Base-by-base conservation (phyloP, 2,113 vertebrate genomes). In the Pteruthius melanotis region DNA sequence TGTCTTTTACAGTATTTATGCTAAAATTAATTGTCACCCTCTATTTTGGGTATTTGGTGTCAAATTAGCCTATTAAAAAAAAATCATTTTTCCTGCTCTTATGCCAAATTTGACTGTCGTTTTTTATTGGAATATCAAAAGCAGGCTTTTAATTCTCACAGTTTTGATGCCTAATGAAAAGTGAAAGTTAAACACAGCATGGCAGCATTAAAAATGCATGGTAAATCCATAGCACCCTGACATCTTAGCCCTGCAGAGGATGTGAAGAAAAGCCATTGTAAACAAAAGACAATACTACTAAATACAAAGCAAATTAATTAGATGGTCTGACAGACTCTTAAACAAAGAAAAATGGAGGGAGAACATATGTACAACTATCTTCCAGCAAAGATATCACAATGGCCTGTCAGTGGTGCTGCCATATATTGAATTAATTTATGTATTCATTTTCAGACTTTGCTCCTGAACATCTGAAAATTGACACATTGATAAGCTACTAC, bases 181-280 rank as follows among this genome's bases (percentile, higher is more conserved):
- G 97, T 98, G 97, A 98, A 98, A 98, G 98, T 97, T 98, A 98
- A 98, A 98, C 98, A 98, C 97, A 98, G 96, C 97, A 98, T 98
- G 98, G 97, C 82, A 96, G 97, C 97, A 97, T 98, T 97, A 97
- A 96, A 98, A 97, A 98, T 98, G 97, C 97, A 96, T 78, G 89
- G 95, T 97, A 96, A 97, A 97, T 97, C 97, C 97, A 97, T 96
- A 97, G 94, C 95, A 97, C 92, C 81, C 84, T 95, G 83, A 97
- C 87, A 94, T 97, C 75, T 97, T 95, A 97, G 95, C 95, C 97
- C 85, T 93, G 92, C 89, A 95, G 91, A 97, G 72, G 95, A 97
- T 92, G 90, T 94, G 93, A 89, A 94, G 91, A 97, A 97, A 95
- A 96, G 93, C 90, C 96, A 96, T 95, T 96, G 92, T 95, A 97